Evolutionary conservation across 2,113 vertebrate species (phyloP).

Genomic region (Opisthocomus hoazin): DNA sequence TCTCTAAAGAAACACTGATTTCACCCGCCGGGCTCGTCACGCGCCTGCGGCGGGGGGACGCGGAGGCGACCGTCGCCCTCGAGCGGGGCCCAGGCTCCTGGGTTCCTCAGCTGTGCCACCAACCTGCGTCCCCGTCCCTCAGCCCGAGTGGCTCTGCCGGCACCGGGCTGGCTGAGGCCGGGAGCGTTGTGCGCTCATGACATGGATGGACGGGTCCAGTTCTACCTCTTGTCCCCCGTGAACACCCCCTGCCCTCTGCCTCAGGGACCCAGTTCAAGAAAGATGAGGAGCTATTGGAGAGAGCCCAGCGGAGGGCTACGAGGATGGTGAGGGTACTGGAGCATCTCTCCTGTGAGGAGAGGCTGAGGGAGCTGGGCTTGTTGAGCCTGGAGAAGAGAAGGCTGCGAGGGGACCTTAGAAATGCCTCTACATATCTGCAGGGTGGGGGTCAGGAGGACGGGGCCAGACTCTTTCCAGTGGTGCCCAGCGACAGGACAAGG

Average conservation of each 20-base stretch:
- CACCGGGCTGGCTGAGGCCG: background rate
- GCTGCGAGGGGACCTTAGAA: no score
- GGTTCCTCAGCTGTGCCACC: background rate
- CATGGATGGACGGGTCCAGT: background rate
- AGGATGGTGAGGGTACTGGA: no score
- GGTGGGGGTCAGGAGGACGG: no score
- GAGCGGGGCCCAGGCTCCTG: accelerated
- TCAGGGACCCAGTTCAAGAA: no score
- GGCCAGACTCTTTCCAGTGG: no score
- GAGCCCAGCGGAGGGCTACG: no score
- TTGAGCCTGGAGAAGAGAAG: no score
- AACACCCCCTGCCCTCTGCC: background rate
- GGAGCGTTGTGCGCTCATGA: accelerated
- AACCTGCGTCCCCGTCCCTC: background rate
- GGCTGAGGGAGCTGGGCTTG: no score
- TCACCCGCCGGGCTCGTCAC: accelerated
- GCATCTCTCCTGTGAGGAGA: no score
- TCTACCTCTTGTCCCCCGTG: background rate
- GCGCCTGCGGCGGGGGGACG: accelerated
- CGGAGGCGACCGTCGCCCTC: background rate
- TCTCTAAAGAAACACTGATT: background rate
- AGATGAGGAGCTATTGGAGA: no score
- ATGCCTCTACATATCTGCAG: no score
- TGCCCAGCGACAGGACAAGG: no score
- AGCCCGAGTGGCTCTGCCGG: accelerated